These are phyloP conservation scores for Ophioderma brevispina DNA, from an alignment of 35 echinoderm and acorn worm genomes.

Conservation along the genomic window DNA sequence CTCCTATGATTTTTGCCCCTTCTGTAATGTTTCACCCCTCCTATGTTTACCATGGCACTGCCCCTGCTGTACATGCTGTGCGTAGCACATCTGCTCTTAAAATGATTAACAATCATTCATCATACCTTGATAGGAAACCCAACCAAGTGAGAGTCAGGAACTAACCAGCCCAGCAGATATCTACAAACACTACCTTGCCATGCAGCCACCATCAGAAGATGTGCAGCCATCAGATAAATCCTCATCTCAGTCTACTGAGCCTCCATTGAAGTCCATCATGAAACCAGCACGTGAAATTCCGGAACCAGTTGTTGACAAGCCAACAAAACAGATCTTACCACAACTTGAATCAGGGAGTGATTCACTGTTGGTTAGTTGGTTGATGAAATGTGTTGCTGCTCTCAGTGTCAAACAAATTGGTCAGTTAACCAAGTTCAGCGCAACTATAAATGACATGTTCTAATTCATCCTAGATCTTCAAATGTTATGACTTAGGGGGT, in stretches of 20 bases:
- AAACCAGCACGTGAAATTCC: neutral
- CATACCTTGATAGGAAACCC: neutral
- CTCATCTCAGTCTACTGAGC: neutral
- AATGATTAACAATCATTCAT: no score
- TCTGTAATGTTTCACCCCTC: neutral
- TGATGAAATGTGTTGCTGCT: no score
- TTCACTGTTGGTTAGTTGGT: no score
- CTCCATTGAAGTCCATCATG: neutral
- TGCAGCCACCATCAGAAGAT: conserved; percentile 11
- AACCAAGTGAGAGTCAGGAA: conserved; percentile 2
- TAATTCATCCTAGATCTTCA: no score
- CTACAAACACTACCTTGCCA: conserved; percentile 40
- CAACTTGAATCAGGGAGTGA: neutral
- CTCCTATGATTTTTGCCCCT: no score
- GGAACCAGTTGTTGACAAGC: neutral
- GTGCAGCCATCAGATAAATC: neutral
- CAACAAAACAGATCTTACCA: neutral
- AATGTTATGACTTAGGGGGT: no score
- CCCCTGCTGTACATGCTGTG: neutral
- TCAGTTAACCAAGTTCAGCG: no score
- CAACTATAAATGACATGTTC: no score
- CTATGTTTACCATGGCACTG: neutral
- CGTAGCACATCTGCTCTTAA: neutral
- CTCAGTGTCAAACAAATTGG: no score
- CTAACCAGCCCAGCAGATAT: conserved; percentile 43